Conservation (phyloP, 2,113 vertebrate genomes). For the Chloebia gouldiae region DNA sequence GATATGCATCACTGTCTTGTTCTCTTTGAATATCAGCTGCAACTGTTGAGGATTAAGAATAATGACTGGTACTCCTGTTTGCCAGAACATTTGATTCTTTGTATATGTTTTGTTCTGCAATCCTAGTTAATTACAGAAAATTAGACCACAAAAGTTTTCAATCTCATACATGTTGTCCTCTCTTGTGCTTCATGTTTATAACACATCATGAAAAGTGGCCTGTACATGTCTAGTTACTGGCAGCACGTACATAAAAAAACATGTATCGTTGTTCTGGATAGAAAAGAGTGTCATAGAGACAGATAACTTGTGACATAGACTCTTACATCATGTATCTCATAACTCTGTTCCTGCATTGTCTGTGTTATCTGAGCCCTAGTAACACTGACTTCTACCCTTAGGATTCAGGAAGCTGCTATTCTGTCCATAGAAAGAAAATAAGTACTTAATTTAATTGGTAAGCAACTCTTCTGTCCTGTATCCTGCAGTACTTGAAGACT, state of each 20-base stretch:
- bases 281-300: neutral
- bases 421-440: neutral
- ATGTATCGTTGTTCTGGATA: neutral
- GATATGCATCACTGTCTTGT: neutral
- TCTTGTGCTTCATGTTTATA: neutral
- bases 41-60: neutral
- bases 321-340: neutral
- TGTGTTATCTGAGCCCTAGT: neutral
- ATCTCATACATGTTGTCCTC: neutral
- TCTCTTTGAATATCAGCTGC: neutral
- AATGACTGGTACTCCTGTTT: neutral
- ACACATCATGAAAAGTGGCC: neutral
- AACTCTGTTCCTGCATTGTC: neutral
- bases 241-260: neutral
- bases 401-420: neutral
- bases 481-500: neutral
- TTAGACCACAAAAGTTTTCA: neutral
- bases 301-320: neutral
- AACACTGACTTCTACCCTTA: neutral
- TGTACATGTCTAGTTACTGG: neutral
- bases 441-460: neutral
- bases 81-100: neutral
- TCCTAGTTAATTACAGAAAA: neutral
- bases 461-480: neutral
- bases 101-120: neutral